These are phyloP conservation scores for Luscinia luscinia DNA, from an alignment of 2,797 vertebrate species.

Conservation along the genomic window DNA sequence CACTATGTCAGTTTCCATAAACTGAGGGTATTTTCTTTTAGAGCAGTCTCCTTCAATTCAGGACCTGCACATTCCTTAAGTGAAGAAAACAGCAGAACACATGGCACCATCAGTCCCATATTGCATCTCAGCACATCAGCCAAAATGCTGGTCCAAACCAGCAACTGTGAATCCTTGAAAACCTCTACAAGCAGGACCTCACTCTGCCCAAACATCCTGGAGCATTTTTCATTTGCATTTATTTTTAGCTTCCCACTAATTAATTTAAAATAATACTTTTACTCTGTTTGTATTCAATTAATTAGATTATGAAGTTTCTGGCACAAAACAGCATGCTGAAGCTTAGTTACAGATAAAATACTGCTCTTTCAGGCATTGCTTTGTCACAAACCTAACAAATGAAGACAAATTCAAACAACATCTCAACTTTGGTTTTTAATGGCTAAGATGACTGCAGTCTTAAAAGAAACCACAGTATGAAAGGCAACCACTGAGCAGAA, in stretches of 20 bases:
- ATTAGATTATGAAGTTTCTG: constrained; percentile 24
- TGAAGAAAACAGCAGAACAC: neutral
- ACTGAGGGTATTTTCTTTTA: neutral
- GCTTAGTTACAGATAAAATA: constrained; percentile 20
- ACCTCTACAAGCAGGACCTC: neutral
- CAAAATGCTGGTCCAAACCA: neutral
- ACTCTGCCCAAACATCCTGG: neutral
- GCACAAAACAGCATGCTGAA: neutral
- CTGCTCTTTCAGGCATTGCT: neutral
- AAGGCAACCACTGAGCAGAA: constrained; percentile 5
- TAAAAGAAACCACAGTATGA: neutral
- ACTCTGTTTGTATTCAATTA: neutral
- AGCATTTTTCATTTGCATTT: neutral
- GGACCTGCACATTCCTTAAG: neutral
- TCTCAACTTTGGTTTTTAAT: neutral
- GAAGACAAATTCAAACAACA: constrained; percentile 37
- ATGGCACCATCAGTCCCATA: rapidly evolving
- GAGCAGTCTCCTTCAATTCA: neutral
- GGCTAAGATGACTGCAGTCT: neutral
- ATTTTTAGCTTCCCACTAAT: neutral
- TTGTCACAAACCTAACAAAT: constrained; percentile 22
- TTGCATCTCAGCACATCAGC: rapidly evolving
- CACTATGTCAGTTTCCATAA: neutral
- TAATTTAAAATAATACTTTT: constrained; percentile 26
- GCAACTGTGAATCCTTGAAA: neutral